These are phyloP conservation scores for Tupaia chinensis DNA, from an alignment of 2,113 vertebrate species.

Conservation along the genomic window DNA sequence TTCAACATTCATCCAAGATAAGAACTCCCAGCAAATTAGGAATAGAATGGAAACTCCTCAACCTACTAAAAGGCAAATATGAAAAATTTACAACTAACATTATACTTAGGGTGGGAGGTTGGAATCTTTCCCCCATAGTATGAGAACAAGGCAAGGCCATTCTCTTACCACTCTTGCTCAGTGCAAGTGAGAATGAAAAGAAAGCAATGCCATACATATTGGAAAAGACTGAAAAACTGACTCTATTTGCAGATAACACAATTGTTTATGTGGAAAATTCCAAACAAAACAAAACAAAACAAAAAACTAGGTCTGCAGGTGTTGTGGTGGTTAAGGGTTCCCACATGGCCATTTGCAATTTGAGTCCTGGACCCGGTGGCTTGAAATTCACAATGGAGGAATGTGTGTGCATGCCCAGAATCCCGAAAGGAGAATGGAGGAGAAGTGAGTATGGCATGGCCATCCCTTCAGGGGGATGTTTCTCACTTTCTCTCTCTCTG, in stretches of 20 bases:
- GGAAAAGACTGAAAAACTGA: background rate
- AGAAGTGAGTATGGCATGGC: too few relatives aligned
- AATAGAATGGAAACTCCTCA: slow-evolving; percentile 4
- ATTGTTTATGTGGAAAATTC: background rate
- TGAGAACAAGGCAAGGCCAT: background rate
- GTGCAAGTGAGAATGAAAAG: background rate
- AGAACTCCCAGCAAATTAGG: background rate
- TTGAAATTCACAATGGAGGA: too few relatives aligned
- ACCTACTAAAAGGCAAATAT: background rate
- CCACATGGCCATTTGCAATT: too few relatives aligned
- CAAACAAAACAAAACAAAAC: background rate
- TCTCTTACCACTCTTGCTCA: background rate
- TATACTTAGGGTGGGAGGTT: background rate
- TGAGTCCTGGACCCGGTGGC: too few relatives aligned
- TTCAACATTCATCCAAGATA: background rate
- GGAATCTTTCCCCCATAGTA: background rate
- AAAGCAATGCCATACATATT: background rate
- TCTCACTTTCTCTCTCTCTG: too few relatives aligned
- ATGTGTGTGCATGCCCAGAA: too few relatives aligned
- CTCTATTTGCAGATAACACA: background rate
- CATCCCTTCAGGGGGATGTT: too few relatives aligned
- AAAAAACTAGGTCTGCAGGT: too few relatives aligned
- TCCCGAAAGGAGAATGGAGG: too few relatives aligned
- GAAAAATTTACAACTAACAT: background rate
- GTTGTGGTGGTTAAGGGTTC: too few relatives aligned